These are phyloP conservation scores for Neomonachus schauinslandi DNA, from an alignment of 2,113 vertebrate species.

Conservation along the genomic window DNA sequence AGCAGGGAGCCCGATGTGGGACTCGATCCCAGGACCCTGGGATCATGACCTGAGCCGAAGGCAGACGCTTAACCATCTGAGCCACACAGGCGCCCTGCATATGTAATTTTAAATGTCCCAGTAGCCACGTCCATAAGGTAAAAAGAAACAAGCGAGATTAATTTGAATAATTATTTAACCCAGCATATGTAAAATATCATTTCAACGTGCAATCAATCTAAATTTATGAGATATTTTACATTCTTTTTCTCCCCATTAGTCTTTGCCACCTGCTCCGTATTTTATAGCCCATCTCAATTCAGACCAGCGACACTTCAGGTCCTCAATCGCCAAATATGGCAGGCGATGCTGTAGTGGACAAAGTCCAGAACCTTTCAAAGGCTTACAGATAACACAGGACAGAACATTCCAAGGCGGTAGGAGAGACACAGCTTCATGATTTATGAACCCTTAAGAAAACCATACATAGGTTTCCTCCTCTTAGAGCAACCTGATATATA, in stretches of 20 bases:
- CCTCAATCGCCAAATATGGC: background rate
- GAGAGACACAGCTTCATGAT: background rate
- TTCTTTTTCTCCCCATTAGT: background rate
- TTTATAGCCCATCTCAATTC: background rate
- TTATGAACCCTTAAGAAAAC: conserved; percentile 33
- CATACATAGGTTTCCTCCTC: conserved; percentile 53
- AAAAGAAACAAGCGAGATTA: conserved; percentile 38
- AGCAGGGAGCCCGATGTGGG: too few species aligned
- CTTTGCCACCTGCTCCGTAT: background rate
- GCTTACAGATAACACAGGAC: background rate
- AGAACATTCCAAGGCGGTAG: background rate
- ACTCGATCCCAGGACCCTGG: too few species aligned
- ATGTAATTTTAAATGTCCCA: conserved; percentile 40
- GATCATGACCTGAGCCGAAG: too few species aligned
- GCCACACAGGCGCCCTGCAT: too few species aligned
- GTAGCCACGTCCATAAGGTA: background rate
- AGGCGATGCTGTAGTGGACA: background rate
- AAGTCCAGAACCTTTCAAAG: background rate
- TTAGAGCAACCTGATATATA: conserved; percentile 69
- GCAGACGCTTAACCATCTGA: too few species aligned
- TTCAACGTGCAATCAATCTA: background rate
- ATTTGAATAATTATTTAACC: conserved; percentile 7
- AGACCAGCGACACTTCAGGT: background rate
- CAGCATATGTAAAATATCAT: background rate
- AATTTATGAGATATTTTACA: conserved; percentile 36